A percentile compares a stretch with the other conserved stretches of the same genome.
phyloP scores from a whole-genome alignment of 2,888 invertebrate genomes.

The Drosophila percnosoma region DNA sequence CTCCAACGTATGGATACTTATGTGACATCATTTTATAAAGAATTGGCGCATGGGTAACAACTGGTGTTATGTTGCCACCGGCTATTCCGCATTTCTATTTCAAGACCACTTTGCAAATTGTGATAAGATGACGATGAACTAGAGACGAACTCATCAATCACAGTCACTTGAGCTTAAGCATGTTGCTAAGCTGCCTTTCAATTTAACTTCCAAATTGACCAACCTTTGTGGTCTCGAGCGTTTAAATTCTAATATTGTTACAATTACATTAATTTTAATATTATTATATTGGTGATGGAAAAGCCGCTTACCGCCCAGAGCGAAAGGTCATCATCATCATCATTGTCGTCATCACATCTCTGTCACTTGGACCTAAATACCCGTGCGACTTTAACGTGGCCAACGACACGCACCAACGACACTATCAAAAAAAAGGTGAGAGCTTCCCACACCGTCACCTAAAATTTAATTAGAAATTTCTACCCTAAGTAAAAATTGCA shows the following conservation, averaged over 20 bases:
- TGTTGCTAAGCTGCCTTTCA: conserved; percentile 6
- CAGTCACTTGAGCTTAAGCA: conserved; percentile 3
- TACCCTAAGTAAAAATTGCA: conserved; percentile 15
- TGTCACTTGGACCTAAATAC: conserved; percentile 7
- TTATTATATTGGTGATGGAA: conserved; percentile 24
- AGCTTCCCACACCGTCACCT: conserved; percentile 53
- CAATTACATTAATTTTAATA: conserved; percentile 33
- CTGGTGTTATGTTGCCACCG: conserved; percentile 27
- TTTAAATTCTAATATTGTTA: conserved; percentile 9
- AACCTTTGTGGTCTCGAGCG: neutral
- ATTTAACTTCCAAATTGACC: conserved; percentile 19
- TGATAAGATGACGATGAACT: conserved; percentile 2
- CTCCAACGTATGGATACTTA: conserved; percentile 27
- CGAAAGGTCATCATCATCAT: conserved; percentile 36
- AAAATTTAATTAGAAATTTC: conserved; percentile 67
- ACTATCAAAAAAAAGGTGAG: conserved; percentile 45
- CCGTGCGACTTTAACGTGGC: conserved; percentile 41
- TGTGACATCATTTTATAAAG: conserved; percentile 22
- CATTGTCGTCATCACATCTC: conserved; percentile 17
- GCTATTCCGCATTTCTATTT: conserved; percentile 22
- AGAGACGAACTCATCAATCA: conserved; percentile 46
- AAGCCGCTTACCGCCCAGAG: conserved; percentile 32
- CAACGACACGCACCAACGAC: conserved; percentile 34
- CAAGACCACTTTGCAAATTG: conserved; percentile 16
- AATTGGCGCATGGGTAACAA: conserved; percentile 10